Evolutionary conservation across 2,113 vertebrate species (phyloP).

Genomic region (Heterotis niloticus): DNA sequence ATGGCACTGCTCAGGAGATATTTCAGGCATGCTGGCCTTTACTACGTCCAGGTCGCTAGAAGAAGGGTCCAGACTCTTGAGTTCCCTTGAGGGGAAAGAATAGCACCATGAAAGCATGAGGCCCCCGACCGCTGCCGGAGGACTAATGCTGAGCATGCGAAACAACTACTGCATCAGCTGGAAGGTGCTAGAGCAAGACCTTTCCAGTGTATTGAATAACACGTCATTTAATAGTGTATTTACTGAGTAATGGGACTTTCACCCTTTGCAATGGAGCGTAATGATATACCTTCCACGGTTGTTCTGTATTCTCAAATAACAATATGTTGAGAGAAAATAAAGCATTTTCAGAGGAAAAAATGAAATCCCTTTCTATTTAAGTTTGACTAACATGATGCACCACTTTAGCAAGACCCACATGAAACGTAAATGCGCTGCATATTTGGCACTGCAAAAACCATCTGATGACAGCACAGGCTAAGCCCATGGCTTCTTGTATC

Average conservation of each 20-base stretch:
- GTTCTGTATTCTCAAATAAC: background rate
- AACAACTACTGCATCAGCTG: no score
- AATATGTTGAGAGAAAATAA: conserved; percentile 4
- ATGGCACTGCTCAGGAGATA: no score
- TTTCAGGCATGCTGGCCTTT: no score
- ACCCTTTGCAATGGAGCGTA: background rate
- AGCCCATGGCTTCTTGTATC: background rate
- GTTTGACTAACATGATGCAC: background rate
- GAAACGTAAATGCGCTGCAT: no score
- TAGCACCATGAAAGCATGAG: no score
- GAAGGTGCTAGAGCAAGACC: background rate
- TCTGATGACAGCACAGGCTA: background rate
- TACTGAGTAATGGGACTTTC: background rate
- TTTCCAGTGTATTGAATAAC: background rate
- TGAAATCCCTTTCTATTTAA: background rate
- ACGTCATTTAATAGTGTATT: conserved; percentile 1
- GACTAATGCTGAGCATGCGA: no score
- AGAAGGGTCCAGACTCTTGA: no score
- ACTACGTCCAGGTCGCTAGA: no score
- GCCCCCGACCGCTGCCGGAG: no score
- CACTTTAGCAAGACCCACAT: background rate
- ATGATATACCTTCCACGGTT: background rate
- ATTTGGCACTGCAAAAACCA: background rate
- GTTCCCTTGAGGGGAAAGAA: no score
- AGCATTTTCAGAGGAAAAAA: background rate